Evolutionary conservation across 92 coral and sea anemone species (phyloP), one percentile per base, ranked within the genome.

Genomic region (Phenganax stokvisi): DNA sequence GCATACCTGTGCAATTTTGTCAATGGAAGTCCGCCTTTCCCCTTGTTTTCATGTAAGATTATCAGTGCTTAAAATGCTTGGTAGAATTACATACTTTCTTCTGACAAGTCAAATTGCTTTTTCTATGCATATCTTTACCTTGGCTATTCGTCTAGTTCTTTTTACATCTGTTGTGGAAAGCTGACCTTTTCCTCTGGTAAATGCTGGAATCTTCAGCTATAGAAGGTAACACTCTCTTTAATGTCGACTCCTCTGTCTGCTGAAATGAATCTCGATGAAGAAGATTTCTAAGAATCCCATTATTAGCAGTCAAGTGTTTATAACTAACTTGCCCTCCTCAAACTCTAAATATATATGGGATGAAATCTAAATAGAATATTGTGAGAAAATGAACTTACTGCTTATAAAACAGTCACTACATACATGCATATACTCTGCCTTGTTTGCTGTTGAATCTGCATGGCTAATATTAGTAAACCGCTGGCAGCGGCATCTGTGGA

Each of bases 191-290:
- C 80, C 80, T 76, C 29, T 76, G 2, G 80, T 76, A 28, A 76
- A 76, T 20, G 80, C 71, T 56, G 80, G 80, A 7, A 76, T 76
- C 31, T 51, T 76, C 30, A 76, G 37, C 64, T n/a, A 10, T 56
- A 51, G 29, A 76, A 44, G 1, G 37, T 44, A 47, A 80, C 84
- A 66, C 75, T 80, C 15, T 80, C 76, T 9, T 60, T 62, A 3
- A 76, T 76, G 60, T 64, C 90, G 56, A 87, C 73, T 59, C 87
- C 87, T 68, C 90, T 72, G 71, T 84, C 90, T 54, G 90, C 90
- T 15, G 80, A 76, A 10, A 87, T 86, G 30, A 87, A 70, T 75
- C 88, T 15, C 88, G 84, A 37, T 20, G 25, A 20, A 37, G 47
- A 37, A 37, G 47, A 37, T 37, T 37, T 37, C 5, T 37, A 37